Evolutionary conservation across 2,888 invertebrate genomes (phyloP).

Genomic region (Drosophila mulleri): DNA sequence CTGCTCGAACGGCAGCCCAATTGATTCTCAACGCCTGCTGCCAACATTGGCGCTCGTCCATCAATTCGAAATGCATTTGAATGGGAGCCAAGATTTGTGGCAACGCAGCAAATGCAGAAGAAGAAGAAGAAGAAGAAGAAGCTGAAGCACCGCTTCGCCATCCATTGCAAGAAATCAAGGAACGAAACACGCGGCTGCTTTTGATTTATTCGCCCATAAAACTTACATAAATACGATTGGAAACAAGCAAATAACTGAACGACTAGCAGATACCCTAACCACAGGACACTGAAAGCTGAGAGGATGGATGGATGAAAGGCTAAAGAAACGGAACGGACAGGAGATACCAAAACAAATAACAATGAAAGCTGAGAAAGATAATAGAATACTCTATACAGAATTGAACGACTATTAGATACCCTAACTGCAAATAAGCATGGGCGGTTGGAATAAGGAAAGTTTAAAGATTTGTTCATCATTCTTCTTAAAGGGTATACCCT

Average conservation of each 20-base stretch:
- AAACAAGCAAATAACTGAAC: not conserved
- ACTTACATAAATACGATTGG: slow-evolving; percentile 12
- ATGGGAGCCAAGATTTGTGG: slow-evolving; percentile 46
- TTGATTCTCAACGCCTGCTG: slow-evolving; percentile 47
- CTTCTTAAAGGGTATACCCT: not conserved
- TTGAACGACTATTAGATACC: too few relatives aligned
- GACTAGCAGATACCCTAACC: not conserved
- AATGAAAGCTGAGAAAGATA: too few relatives aligned
- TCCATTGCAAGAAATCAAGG: not conserved
- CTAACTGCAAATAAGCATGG: too few relatives aligned
- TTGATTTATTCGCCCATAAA: slow-evolving; percentile 7
- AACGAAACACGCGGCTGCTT: slow-evolving; percentile 12
- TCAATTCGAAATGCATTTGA: slow-evolving; percentile 53
- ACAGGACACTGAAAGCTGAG: not conserved
- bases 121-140: not conserved
- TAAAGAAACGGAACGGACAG: not conserved
- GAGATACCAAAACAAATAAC: not conserved
- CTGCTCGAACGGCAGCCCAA: slow-evolving; percentile 23
- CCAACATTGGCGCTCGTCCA: slow-evolving; percentile 50
- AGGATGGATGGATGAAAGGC: not conserved
- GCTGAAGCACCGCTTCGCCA: slow-evolving; percentile 15
- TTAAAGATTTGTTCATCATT: too few relatives aligned
- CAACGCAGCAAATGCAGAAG: slow-evolving; percentile 7
- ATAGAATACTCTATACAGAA: too few relatives aligned
- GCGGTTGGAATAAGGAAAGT: too few relatives aligned